Evolutionary conservation across 2,113 vertebrate genomes (phyloP).

Genomic region (Oxygymnocypris stewartii): DNA sequence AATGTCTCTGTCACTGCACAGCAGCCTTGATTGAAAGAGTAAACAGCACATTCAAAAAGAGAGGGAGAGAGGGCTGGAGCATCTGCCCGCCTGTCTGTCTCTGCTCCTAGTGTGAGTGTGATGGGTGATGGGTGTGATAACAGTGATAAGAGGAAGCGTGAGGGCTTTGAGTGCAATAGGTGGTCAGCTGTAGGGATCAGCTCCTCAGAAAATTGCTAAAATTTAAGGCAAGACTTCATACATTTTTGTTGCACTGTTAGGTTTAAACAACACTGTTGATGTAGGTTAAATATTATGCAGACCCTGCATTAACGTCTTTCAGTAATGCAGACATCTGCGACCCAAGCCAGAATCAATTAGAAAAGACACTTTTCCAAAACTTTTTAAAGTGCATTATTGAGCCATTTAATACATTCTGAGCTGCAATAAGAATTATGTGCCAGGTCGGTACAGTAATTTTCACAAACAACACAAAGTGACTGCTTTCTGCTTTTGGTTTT

Average conservation of each 20-base stretch:
- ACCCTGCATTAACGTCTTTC: background rate
- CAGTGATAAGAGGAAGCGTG: background rate
- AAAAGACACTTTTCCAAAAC: background rate
- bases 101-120: conserved; percentile 13
- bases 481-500: background rate
- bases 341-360: background rate
- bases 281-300: conserved; percentile 12
- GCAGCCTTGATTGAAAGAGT: conserved; percentile 13
- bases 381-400: background rate
- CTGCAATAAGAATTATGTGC: background rate
- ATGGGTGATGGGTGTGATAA: conserved; percentile 16
- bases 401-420: background rate
- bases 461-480: background rate
- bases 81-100: conserved; percentile 22
- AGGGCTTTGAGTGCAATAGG: background rate
- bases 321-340: background rate
- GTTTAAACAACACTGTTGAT: background rate
- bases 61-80: background rate
- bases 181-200: background rate
- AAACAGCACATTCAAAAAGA: conserved; percentile 12
- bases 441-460: background rate
- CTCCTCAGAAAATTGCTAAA: background rate
- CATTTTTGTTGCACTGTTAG: background rate
- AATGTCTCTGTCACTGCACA: background rate
- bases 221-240: background rate